Evolutionary conservation across 2,113 vertebrate species (phyloP), one percentile per base, ranked within the genome.

Genomic region (Symphodus melops): DNA sequence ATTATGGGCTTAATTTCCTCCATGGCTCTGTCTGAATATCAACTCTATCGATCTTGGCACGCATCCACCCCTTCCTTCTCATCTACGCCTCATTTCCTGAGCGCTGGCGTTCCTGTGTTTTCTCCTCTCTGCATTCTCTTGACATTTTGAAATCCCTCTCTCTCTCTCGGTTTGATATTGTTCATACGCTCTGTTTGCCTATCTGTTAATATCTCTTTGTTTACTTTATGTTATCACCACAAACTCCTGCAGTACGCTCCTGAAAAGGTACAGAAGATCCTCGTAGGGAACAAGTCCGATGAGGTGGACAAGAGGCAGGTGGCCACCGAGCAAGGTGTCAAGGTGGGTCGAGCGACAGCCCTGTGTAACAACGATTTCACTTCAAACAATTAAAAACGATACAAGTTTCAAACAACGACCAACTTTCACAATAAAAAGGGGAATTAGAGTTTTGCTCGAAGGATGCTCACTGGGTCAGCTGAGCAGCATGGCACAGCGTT

Each of bases 261-360:
- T 0, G 96, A 97, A 0, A 97, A 96, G 1, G 96, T 99, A 66
- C 97, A 97, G 91, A 98, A 98, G 92, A 97, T 99, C 89, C 95
- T 99, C 0, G 96, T 99, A 0, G 98, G 96, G 70, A 99, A 99
- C 81, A 99, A 99, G 86, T 96, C 96, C 0, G 98, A 99, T 4
- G 97, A 98, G 64, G 96, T 95, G 76, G 94, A 96, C 91, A 98
- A 96, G 86, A 96, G 98, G 89, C 98, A 99, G 93, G 97, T 99
- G 90, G 95, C 96, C 82, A 96, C 92, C 69, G 96, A 96, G 84
- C 97, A 98, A 90, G 98, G 97, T 6, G 85, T 96, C 91, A 97
- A 99, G 96, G 98, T 98, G 87, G 64, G 87, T 76, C 51, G 12
- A 1, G 17, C 46, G 6, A 3, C 16, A 8, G 14, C 17, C 7